phyloP scores from a whole-genome alignment of 2,888 invertebrate genomes.

The Parthenolecanium corni region DNA sequence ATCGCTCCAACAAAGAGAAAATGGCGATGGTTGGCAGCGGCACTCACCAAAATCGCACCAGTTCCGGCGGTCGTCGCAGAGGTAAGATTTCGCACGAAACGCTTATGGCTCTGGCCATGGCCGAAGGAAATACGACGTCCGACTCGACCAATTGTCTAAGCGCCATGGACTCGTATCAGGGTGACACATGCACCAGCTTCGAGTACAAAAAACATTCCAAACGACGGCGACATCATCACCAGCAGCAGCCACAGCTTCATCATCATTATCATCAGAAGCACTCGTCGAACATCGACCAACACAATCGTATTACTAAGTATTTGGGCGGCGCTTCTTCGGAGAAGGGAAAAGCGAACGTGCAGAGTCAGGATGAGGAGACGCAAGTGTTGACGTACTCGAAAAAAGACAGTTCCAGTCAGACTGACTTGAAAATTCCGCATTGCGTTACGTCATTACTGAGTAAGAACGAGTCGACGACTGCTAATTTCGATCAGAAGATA shows the following conservation, averaged over 20 bases:
- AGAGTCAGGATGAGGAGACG: slow-evolving; percentile 2
- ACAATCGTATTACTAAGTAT: slow-evolving; percentile 16
- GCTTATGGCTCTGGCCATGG: slow-evolving; percentile 34
- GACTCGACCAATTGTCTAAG: slow-evolving; percentile 28
- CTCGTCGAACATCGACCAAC: slow-evolving; percentile 3
- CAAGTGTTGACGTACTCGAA: slow-evolving; percentile 39
- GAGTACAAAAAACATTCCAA: slow-evolving; percentile 23
- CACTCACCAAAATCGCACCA: slow-evolving; percentile 19
- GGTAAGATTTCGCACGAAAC: slow-evolving; percentile 24
- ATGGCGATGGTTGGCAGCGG: not conserved
- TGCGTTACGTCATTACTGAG: slow-evolving; percentile 29
- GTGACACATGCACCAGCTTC: slow-evolving; percentile 26
- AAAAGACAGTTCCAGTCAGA: slow-evolving; percentile 53
- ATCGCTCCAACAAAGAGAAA: not conserved
- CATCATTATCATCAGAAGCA: not conserved
- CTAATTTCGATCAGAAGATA: slow-evolving; percentile 59
- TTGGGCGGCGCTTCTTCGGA: slow-evolving; percentile 1
- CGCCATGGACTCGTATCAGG: slow-evolving; percentile 27
- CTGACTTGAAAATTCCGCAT: slow-evolving; percentile 50
- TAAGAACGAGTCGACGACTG: slow-evolving; percentile 13
- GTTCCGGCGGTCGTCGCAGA: slow-evolving; percentile 13
- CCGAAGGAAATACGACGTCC: slow-evolving; percentile 27
- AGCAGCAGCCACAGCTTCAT: not conserved
- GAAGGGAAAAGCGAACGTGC: not conserved
- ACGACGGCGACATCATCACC: slow-evolving; percentile 10